Base-by-base conservation (phyloP, 2,888 invertebrate genomes). In the Himalopsyche tibetana region DNA sequence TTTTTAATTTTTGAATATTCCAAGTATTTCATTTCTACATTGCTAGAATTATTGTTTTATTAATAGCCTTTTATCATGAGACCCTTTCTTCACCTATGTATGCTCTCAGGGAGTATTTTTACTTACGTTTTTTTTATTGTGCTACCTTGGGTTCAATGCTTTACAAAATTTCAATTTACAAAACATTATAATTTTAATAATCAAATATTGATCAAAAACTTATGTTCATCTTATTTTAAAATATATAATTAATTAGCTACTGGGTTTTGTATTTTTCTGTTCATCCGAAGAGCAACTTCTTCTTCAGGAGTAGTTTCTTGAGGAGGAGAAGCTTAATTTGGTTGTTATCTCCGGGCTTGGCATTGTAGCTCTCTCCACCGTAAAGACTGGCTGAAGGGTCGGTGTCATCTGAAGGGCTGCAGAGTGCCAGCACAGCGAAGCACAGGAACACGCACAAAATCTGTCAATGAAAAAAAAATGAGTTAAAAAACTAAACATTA, bases 331-430 rank as follows among this genome's bases (percentile, higher is more conserved):
- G 42, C 36, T 86, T 19, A 82, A 87, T 45, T 45, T 56, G 42
- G 80, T 51, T 86, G 42, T 85, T 85, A 63, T 87, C 87, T 36
- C 83, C 79, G n/a, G 88, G 86, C 28, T 80, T 86, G 63, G 17
- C n/a, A 17, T 84, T 87, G 85, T 86, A 84, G 55, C 85, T 82
- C 19, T 51, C 82, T 17, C 85, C 45, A 28, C 79, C 80, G 69
- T 79, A 74, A 38, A 79, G 45, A 69, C 82, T 36, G n/a, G 83
- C 85, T 11, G 40, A 17, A 83, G 74, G 82, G 80, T 83, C 82
- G 74, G 87, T 56, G 42, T 88, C 88, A 12, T 88, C 87, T 15
- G 45, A 69, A 17, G 88, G 88, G 19, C 87, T 85, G 45, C 84
- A 84, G 42, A 86, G 42, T 40, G 56, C 87, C 74, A 87, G 69